Evolutionary conservation across 1,140 invertebrate genomes (phyloP).

Genomic region (Neoseiulus cucumeris): DNA sequence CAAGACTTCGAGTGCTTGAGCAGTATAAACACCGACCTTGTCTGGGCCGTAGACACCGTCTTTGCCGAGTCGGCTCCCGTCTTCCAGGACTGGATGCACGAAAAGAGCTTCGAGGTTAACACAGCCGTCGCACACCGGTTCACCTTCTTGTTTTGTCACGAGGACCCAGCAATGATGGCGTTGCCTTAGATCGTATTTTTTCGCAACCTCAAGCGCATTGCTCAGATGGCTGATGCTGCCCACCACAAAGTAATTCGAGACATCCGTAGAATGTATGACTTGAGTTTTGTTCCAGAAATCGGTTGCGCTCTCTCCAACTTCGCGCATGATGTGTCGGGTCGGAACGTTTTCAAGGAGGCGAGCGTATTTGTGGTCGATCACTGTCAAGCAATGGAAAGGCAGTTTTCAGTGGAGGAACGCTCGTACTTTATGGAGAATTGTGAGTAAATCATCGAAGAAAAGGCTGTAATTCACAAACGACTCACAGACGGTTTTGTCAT

Average conservation of each 20-base stretch:
- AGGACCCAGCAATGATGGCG: constrained; percentile 6
- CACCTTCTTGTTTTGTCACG: neutral
- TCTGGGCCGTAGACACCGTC: neutral
- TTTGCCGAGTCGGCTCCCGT: neutral
- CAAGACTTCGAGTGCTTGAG: too few species aligned
- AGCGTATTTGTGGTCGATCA: constrained; percentile 81
- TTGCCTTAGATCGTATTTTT: neutral
- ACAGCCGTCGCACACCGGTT: neutral
- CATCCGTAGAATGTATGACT: constrained; percentile 48
- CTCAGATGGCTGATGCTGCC: constrained; percentile 46
- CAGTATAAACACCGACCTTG: too few species aligned
- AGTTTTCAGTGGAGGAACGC: neutral
- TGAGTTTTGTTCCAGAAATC: constrained; percentile 37
- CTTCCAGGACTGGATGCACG: neutral
- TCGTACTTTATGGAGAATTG: neutral
- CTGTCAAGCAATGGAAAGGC: constrained; percentile 26
- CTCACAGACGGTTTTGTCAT: constrained; percentile 60
- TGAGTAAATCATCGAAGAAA: too few species aligned
- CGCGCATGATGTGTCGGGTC: constrained; percentile 52
- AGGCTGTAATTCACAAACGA: constrained; percentile 15
- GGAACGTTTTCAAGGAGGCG: constrained; percentile 64
- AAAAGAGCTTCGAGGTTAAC: neutral
- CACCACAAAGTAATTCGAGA: constrained; percentile 67
- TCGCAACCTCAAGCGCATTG: constrained; percentile 37
- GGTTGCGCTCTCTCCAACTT: constrained; percentile 33